Evolutionary conservation across 2,113 vertebrate genomes (phyloP).

Genomic region (Lepus timidus): DNA sequence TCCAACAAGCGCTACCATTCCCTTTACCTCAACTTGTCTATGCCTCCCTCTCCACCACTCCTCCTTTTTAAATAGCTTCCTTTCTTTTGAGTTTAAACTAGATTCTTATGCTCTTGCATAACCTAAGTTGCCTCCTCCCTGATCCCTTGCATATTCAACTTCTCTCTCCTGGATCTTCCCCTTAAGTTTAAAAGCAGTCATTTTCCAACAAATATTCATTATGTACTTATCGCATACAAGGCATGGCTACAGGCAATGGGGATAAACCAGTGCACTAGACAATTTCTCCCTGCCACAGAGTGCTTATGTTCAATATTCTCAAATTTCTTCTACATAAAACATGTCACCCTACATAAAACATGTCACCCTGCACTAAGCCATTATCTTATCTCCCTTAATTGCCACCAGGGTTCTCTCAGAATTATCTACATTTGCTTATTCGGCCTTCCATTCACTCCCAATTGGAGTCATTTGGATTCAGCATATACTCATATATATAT

Average conservation of each 20-base stretch:
- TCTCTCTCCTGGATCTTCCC: neutral
- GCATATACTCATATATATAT: neutral
- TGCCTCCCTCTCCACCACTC: neutral
- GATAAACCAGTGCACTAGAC: neutral
- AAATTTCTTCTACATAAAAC: neutral
- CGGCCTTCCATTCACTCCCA: neutral
- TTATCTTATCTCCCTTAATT: neutral
- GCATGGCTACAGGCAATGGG: neutral
- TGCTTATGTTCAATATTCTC: neutral
- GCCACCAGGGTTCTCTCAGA: neutral
- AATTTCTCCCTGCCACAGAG: neutral
- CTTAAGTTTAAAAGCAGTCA: conserved; percentile 43
- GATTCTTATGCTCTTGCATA: neutral
- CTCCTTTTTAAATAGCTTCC: neutral
- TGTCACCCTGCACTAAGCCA: neutral
- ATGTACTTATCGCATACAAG: neutral
- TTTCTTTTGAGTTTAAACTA: neutral
- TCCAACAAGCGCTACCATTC: neutral
- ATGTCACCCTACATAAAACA: neutral
- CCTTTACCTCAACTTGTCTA: neutral
- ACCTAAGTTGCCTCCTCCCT: neutral
- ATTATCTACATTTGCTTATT: neutral
- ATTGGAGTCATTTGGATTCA: too few relatives aligned
- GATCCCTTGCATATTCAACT: neutral
- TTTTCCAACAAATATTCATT: neutral